Percentiles rank a stretch among this genome's conserved stretches.
phyloP scores from a whole-genome alignment of 2,888 invertebrate species.

The Netelia fuscicornis region DNA sequence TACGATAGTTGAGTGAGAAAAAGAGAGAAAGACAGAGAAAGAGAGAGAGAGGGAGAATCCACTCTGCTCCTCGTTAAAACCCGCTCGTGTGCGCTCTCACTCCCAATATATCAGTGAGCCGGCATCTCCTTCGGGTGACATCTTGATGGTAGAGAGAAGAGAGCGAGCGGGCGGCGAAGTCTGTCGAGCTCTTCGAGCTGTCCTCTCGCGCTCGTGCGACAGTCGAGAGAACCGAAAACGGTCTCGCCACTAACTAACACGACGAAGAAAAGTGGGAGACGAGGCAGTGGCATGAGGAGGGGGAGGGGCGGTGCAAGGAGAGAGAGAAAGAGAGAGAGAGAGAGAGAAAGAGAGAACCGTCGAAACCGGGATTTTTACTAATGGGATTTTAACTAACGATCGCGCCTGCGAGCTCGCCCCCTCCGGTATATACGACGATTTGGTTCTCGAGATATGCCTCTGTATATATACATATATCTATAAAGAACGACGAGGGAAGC shows the following conservation, averaged over 20 bases:
- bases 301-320: conserved; percentile 20
- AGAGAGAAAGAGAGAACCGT: conserved; percentile 43
- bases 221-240: conserved; percentile 52
- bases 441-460: conserved; percentile 54
- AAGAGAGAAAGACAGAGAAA: background rate
- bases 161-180: conserved; percentile 41
- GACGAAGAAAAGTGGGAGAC: background rate
- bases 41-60: conserved; percentile 39
- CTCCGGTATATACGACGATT: conserved; percentile 55
- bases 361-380: conserved; percentile 79
- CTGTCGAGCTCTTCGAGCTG: conserved; percentile 19
- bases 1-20: conserved; percentile 11
- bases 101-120: conserved; percentile 82
- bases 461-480: conserved; percentile 1
- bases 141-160: conserved; percentile 75
- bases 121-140: conserved; percentile 79
- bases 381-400: conserved; percentile 83
- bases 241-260: conserved; percentile 37
- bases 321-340: background rate
- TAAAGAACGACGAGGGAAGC: background rate
- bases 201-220: conserved; percentile 40
- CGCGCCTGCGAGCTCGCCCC: conserved; percentile 62
- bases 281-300: background rate
- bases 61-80: conserved; percentile 66
- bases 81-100: conserved; percentile 71